Percentiles rank a stretch among this genome's conserved stretches.
Conservation (phyloP, 2,797 vertebrate species). For the Apodemus agrarius region DNA sequence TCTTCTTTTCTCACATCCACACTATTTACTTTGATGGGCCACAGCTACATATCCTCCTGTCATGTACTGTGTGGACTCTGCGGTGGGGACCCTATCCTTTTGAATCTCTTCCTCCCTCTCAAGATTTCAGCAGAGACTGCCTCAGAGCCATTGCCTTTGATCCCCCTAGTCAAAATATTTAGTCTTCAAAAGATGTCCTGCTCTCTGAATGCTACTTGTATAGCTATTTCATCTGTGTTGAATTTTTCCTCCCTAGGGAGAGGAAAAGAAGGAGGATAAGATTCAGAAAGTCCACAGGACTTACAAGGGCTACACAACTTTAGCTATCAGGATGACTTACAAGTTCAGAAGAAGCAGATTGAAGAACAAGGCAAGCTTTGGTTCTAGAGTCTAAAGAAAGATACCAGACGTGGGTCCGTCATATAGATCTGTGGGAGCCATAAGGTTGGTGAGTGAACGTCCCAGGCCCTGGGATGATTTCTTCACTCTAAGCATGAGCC, state of each 20-base stretch:
- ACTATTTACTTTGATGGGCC: background rate
- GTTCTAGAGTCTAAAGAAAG: background rate
- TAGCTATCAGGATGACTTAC: background rate
- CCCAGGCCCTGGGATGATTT: no score
- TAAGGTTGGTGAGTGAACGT: background rate
- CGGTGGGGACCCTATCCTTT: rapidly evolving
- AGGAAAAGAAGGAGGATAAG: background rate
- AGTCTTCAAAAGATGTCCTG: background rate
- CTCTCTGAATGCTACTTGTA: background rate
- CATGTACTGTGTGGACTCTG: rapidly evolving
- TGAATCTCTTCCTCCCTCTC: rapidly evolving
- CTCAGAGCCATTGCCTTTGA: background rate
- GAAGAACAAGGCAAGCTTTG: background rate
- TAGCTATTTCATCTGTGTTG: background rate
- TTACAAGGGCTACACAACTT: background rate
- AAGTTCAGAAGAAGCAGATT: background rate
- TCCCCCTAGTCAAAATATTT: background rate
- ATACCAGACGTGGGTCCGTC: background rate
- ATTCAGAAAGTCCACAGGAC: background rate
- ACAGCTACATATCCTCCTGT: background rate
- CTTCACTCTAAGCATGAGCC: background rate
- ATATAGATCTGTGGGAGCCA: background rate
- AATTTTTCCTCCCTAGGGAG: background rate
- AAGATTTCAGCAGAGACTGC: no score
- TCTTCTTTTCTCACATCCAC: rapidly evolving